Base-by-base conservation (phyloP, 2,113 vertebrate genomes). In the Todiramphus chloris region DNA sequence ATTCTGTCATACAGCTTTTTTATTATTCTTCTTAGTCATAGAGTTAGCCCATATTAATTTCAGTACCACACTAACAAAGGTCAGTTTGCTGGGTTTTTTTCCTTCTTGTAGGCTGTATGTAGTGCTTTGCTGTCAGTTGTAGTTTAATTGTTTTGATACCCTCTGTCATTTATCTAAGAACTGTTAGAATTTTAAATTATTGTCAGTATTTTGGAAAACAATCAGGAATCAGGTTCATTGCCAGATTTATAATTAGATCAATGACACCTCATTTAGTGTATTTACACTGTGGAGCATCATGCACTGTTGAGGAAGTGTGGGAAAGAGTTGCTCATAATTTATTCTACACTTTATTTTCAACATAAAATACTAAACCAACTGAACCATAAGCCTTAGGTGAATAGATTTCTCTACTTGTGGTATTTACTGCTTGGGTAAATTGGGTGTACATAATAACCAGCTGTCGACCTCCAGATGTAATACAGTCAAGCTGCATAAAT, bases 401-500 rank as follows among this genome's bases (percentile, higher is more conserved):
- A 96, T 81, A 96, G 92, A 96, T 97, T 96, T 93, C 88, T 93
- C 75, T 95, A 51, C 78, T 97, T 86, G 69, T 58, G 48, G 81
- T 97, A 96, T 98, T 98, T 98, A 98, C 92, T 58, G 79, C 95
- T 95, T 93, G 35, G 60, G 89, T 97, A 98, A 98, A 98, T 98
- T 98, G 98, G 95, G 92, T 97, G 96, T 97, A 96, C 76, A 89
- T 97, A 98, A 97, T 98, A 98, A 97, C 97, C 97, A 98, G 97
- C 97, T 98, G 98, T 97, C 87, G 11, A 94, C 94, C 93, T 98
- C 97, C 97, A 97, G 96, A 97, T 97, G 97, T 92, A 93, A 66
- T 66, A 66, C 70, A 97, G 95, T 94, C 95, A 95, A 86, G 91
- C 94, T 87, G 95, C 63, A 85, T 96, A 98, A 98, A 97, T 97